A percentile compares a stretch with the other conserved stretches of the same genome.
These are phyloP conservation scores for Saxidomus purpurata DNA, from an alignment of 1,140 invertebrate species.

Conservation along the genomic window DNA sequence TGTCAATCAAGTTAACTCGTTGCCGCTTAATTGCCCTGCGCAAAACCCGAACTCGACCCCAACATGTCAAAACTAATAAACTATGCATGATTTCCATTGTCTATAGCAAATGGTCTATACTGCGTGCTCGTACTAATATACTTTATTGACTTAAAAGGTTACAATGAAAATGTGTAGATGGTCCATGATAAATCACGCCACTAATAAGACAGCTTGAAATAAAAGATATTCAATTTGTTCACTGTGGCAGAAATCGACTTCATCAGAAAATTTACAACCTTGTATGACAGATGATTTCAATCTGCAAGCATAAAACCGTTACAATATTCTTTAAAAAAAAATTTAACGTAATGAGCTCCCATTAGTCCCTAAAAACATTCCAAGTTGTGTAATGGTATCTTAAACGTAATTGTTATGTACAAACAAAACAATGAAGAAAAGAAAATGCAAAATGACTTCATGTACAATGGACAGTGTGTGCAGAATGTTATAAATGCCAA, in stretches of 20 bases:
- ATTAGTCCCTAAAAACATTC: too few relatives aligned
- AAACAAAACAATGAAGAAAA: too few relatives aligned
- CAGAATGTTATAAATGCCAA: neutral
- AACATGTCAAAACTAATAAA: slow-evolving; percentile 49
- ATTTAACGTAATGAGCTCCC: too few relatives aligned
- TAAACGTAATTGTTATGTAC: too few relatives aligned
- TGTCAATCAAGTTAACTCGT: slow-evolving; percentile 10
- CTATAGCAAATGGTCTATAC: neutral
- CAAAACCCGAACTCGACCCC: slow-evolving; percentile 18
- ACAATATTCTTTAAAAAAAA: too few relatives aligned
- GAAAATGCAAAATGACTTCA: neutral
- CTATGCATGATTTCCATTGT: slow-evolving; percentile 35
- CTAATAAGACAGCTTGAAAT: slow-evolving; percentile 1
- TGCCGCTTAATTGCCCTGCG: neutral
- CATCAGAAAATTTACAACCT: slow-evolving; percentile 14
- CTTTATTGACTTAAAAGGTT: neutral
- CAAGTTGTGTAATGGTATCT: too few relatives aligned
- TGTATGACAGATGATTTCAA: slow-evolving; percentile 11
- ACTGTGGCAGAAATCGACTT: slow-evolving; percentile 32
- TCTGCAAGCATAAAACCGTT: neutral
- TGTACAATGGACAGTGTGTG: neutral
- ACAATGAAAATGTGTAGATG: neutral
- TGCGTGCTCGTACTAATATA: neutral
- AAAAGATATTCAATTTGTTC: slow-evolving; percentile 49
- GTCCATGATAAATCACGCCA: neutral